phyloP scores from a whole-genome alignment of 64 coral and sea anemone genomes.

The Porites australiensis region DNA sequence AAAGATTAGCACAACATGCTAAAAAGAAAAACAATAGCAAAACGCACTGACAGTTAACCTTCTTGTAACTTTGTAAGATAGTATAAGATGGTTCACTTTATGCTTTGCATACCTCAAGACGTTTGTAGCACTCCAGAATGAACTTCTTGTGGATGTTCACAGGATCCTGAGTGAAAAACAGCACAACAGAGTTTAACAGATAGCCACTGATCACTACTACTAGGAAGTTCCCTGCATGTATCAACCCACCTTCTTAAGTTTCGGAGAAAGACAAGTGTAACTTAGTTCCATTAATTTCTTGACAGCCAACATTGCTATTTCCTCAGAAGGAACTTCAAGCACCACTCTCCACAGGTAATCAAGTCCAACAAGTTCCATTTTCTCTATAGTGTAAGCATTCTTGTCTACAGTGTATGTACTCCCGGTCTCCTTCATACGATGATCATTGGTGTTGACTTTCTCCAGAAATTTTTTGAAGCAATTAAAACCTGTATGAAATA shows the following conservation, averaged over 20 bases:
- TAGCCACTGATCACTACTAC: too few species aligned
- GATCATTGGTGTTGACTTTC: conserved; percentile 90
- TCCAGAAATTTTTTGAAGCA: conserved; percentile 87
- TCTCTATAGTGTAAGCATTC: conserved; percentile 82
- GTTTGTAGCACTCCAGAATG: conserved; percentile 93
- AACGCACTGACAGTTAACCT: too few species aligned
- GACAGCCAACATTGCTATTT: conserved; percentile 87
- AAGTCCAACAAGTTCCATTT: conserved; percentile 86
- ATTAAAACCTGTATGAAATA: conserved; percentile 58
- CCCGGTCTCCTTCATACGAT: conserved; percentile 77
- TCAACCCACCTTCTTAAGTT: conserved; percentile 81
- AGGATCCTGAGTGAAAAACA: conserved; percentile 65
- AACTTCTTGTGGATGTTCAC: conserved; percentile 93
- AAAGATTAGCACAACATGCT: too few species aligned
- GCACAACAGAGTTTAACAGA: neutral
- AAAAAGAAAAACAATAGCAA: too few species aligned
- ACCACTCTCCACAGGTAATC: conserved; percentile 91
- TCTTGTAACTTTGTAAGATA: too few species aligned
- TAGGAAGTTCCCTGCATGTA: too few species aligned
- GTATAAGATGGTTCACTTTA: too few species aligned
- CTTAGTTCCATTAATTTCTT: conserved; percentile 78
- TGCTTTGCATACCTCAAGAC: conserved; percentile 78
- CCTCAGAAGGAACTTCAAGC: conserved; percentile 87
- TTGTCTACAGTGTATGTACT: conserved; percentile 9
- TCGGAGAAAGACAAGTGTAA: conserved; percentile 89